Conservation (phyloP, 2,797 vertebrate genomes). For the Gobionotothen gibberifrons region DNA sequence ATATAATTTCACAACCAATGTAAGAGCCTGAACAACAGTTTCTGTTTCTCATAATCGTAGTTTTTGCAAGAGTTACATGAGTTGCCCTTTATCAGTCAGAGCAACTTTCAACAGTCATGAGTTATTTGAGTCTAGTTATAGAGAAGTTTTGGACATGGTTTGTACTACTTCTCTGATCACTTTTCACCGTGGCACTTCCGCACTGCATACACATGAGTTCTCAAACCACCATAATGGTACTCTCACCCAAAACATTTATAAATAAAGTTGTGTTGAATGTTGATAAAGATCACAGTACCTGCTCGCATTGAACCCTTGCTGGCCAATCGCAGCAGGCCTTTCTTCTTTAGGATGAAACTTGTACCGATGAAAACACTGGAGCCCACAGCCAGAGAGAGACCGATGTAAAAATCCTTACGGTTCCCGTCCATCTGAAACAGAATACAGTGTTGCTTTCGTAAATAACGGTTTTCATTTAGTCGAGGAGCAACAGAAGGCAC, state of each 20-base stretch:
- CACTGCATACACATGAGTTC: neutral
- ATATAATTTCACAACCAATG: too few relatives aligned
- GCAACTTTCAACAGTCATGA: too few relatives aligned
- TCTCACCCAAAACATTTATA: rapidly evolving
- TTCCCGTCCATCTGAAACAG: constrained; percentile 77
- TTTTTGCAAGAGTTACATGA: too few relatives aligned
- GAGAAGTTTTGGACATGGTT: too few relatives aligned
- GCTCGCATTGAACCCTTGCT: constrained; percentile 85
- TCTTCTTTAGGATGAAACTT: constrained; percentile 91
- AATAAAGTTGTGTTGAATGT: neutral
- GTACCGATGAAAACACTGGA: constrained; percentile 88
- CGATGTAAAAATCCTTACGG: constrained; percentile 82
- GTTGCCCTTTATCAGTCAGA: too few relatives aligned
- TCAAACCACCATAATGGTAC: too few relatives aligned
- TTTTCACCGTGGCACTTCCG: neutral
- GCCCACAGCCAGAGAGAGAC: constrained; percentile 84
- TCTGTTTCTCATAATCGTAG: too few relatives aligned
- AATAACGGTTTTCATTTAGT: constrained; percentile 7
- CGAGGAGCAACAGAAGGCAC: constrained; percentile 1
- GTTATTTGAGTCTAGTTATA: too few relatives aligned
- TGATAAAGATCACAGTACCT: constrained; percentile 72
- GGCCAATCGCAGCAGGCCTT: constrained; percentile 87
- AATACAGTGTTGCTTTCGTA: too few relatives aligned
- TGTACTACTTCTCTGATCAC: too few relatives aligned
- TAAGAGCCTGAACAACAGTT: too few relatives aligned